Base-by-base conservation (phyloP, 2,888 invertebrate genomes). In the Caenorhabditis parvicauda region DNA sequence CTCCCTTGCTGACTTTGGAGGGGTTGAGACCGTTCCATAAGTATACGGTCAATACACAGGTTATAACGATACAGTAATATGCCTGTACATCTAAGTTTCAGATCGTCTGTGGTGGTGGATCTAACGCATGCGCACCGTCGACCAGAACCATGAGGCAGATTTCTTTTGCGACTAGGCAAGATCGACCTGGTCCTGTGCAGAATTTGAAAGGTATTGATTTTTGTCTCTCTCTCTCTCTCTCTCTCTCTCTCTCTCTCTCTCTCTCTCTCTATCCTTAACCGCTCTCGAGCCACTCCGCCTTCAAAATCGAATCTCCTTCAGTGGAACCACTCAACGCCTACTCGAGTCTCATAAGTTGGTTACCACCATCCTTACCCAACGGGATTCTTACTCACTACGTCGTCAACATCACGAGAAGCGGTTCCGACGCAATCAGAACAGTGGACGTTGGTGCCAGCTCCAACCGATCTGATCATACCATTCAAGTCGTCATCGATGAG, bases 1-100 rank as follows among this genome's bases (percentile, higher is more conserved):
- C 69, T 3, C 67, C 75, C 3, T 51, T 72, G 9, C 49, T 78
- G 17, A 59, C 59, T 17, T 57, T 79, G 24, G 70, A 70, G 35
- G 76, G 75, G 4, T 64, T 79, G 37, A 63, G 70, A 41, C 76
- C 79, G 3, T 79, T 70, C 57, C 75, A 76, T 57, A 75, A 76
- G 54, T 79, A 79, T 50, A 63, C 66, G 1, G 67, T 76, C 3
- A 77, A 75, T 41, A 66, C 76, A 2, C 73, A 77, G 41, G 72
- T 77, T 29, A 53, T 63, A 7, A 12, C 12, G 35, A 14, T 35
- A 35, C n/a, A 24, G 44, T 12, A 44, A 24, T 44, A 22, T 17
- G 17, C 24, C 14, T 24, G 27, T 45, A 32, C 14, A 32, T 3
- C 7, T n/a, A 7, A 25, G 12, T 54, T 48, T 2, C 49, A 63